These are phyloP conservation scores for Cheilosia scutellata DNA, from an alignment of 2,888 invertebrate species.

Conservation along the genomic window DNA sequence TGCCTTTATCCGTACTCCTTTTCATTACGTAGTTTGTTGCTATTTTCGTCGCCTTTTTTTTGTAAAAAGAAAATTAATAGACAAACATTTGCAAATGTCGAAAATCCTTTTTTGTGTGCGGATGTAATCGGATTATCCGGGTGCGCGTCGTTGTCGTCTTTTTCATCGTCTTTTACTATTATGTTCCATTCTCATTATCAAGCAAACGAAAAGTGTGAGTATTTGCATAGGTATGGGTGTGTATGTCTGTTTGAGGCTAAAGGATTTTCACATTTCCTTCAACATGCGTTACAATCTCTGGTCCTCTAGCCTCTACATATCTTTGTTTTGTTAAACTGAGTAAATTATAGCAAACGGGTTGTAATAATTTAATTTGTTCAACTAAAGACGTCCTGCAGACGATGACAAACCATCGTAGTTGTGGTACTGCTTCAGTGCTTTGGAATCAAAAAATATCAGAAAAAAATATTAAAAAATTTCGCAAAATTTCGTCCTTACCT, in stretches of 20 bases:
- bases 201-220: neutral
- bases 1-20: conserved; percentile 38
- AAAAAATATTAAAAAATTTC: no score
- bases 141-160: conserved; percentile 39
- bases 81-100: conserved; percentile 75
- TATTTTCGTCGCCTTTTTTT: conserved; percentile 45
- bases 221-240: conserved; percentile 1
- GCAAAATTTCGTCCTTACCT: no score
- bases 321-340: no score
- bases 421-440: no score
- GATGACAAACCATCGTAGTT: no score
- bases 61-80: conserved; percentile 68
- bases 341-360: no score
- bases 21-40: conserved; percentile 67
- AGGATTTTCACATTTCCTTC: neutral
- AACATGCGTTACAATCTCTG: neutral
- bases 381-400: no score
- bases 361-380: no score
- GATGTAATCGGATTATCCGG: conserved; percentile 72
- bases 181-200: conserved; percentile 25
- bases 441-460: no score
- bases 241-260: conserved; percentile 6
- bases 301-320: no score
- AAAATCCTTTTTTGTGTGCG: conserved; percentile 68
- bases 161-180: conserved; percentile 6